Percentiles rank a stretch among this genome's conserved stretches.
phyloP scores from a whole-genome alignment of 2,888 invertebrate species.

The Thysanoteuthis rhombus region DNA sequence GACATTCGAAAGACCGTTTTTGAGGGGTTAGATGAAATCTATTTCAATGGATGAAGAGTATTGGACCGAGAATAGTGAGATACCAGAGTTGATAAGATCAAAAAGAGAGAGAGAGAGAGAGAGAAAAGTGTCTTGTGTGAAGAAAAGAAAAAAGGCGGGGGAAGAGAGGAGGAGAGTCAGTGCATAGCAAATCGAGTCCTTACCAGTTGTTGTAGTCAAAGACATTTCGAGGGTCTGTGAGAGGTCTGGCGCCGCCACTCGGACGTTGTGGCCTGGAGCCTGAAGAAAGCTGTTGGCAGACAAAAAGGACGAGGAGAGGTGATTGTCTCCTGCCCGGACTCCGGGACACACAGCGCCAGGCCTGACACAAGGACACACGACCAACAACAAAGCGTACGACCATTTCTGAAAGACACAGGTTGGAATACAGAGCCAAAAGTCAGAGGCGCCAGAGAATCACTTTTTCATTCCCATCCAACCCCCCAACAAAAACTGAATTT shows the following conservation, averaged over 20 bases:
- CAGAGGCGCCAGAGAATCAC: neutral
- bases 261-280: slow-evolving; percentile 35
- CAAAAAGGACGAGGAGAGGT: neutral
- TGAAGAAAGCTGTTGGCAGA: neutral
- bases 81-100: neutral
- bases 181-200: slow-evolving; percentile 35
- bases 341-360: neutral
- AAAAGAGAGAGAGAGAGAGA: rapidly evolving
- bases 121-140: neutral
- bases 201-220: slow-evolving; percentile 94
- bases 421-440: neutral
- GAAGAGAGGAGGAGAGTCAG: neutral
- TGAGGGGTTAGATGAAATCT: no score
- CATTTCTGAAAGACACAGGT: slow-evolving; percentile 25
- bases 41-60: neutral
- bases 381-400: neutral
- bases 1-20: no score
- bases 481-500: no score
- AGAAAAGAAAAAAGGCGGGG: neutral
- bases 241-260: slow-evolving; percentile 80
- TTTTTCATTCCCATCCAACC: neutral
- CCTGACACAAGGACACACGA: neutral
- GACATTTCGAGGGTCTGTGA: slow-evolving; percentile 75
- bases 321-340: neutral
- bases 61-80: no score